Percentiles rank a stretch among this genome's conserved stretches.
phyloP scores from a whole-genome alignment of 2,888 invertebrate genomes.

The Trichacis sp. region DNA sequence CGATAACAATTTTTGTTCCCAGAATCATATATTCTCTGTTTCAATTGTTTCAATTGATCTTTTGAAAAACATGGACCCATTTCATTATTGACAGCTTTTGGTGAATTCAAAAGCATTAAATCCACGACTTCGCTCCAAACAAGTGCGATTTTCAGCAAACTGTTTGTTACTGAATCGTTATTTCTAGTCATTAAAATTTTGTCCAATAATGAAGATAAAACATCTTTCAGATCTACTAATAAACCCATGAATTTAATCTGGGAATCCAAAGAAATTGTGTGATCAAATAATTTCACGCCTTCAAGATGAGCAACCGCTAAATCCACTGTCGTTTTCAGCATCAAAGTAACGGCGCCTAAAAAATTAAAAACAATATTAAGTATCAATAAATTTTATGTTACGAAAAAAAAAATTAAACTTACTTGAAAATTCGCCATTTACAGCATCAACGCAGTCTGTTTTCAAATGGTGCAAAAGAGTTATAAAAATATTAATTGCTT shows the following conservation, averaged over 20 bases:
- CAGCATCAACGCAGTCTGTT: conserved; percentile 44
- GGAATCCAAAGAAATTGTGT: conserved; percentile 41
- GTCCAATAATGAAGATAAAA: conserved; percentile 46
- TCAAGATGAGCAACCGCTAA: conserved; percentile 52
- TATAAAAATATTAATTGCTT: conserved; percentile 49
- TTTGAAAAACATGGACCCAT: conserved; percentile 47
- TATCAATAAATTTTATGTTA: no score
- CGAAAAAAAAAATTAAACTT: no score
- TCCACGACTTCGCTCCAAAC: conserved; percentile 53
- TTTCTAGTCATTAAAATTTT: conserved; percentile 42
- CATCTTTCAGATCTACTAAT: conserved; percentile 51
- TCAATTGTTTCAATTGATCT: conserved; percentile 48
- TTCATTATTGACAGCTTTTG: conserved; percentile 36
- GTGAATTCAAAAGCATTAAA: conserved; percentile 51
- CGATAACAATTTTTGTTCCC: conserved; percentile 39
- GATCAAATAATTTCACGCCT: conserved; percentile 54
- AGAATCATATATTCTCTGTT: conserved; percentile 45
- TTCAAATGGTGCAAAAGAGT: conserved; percentile 56
- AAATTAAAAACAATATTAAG: not conserved
- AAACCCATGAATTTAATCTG: conserved; percentile 53
- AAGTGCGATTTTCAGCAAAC: conserved; percentile 47
- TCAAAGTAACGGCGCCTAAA: conserved; percentile 25
- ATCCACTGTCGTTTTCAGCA: conserved; percentile 44
- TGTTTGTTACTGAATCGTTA: conserved; percentile 41
- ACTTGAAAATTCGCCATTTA: conserved; percentile 20